Base-by-base conservation (phyloP, 2,113 vertebrate species). In the Pycnonotus jocosus region DNA sequence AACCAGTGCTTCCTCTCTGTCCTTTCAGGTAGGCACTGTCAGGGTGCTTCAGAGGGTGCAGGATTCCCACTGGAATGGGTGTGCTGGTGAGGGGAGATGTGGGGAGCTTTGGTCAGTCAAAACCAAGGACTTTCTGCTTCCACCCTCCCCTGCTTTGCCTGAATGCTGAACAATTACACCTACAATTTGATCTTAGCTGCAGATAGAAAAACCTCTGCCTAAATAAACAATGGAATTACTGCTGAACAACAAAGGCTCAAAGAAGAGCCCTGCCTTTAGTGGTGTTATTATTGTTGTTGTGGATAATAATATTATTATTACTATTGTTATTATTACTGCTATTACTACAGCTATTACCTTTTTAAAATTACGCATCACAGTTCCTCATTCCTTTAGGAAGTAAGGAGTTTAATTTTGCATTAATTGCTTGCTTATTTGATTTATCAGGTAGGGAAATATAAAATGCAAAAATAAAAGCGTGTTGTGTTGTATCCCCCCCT, bases 141-240 rank as follows among this genome's bases (percentile, higher is more conserved):
- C 77, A 21, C 80, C 87, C 77, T 96, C 50, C n/a, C n/a, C 80
- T 89, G 73, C 92, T 97, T 95, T 96, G 95, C 96, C 2, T 83
- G 78, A 83, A 86, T 9, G 33, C 88, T n/a, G 86, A 82, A 88
- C 95, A 97, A 83, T 98, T 97, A 95, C 95, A 97, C 96, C 96
- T 97, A 88, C 92, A 95, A 96, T 98, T 97, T 94, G 96, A 97
- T 98, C 89, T 95, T 53, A 82, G 87, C 93, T 92, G 96, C 95
- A 94, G 97, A 97, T 96, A 97, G 93, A 93, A 93, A 97, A 97
- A 91, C 93, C 93, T 87, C 96, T 94, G 92, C 96, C 93, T 97
- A 96, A 96, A 97, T 95, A 94, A 97, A 96, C 96, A 97, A 48
- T 81, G 82, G 96, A 96, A 93, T 97, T 96, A 90, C 95, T 92